These are phyloP conservation scores for Drosophila maculinotata DNA, from an alignment of 2,888 invertebrate genomes.

Conservation along the genomic window DNA sequence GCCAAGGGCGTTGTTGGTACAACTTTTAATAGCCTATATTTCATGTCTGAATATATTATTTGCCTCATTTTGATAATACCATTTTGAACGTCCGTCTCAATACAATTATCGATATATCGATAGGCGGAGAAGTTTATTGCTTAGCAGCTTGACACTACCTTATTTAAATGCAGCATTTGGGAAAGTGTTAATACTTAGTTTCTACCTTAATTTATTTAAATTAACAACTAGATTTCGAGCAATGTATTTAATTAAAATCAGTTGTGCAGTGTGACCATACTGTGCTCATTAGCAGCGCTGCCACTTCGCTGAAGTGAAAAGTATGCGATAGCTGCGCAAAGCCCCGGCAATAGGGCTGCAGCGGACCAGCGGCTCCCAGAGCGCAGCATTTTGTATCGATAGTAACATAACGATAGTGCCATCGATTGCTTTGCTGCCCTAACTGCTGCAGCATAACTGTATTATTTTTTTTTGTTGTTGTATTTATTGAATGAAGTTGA, in stretches of 20 bases:
- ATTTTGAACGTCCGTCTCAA: not conserved
- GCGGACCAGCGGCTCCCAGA: not conserved
- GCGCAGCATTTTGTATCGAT: slow-evolving; percentile 31
- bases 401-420: slow-evolving; percentile 54
- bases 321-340: not conserved
- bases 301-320: not conserved
- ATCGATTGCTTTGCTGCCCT: slow-evolving; percentile 55
- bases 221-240: not conserved
- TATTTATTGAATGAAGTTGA: slow-evolving; percentile 62
- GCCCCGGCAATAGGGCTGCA: slow-evolving; percentile 15
- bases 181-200: not conserved
- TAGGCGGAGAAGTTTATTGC: not conserved
- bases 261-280: slow-evolving; percentile 30
- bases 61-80: not conserved
- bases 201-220: not conserved
- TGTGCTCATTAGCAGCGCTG: not conserved
- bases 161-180: not conserved
- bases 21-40: not conserved
- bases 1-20: not conserved
- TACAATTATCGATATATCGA: slow-evolving; percentile 9
- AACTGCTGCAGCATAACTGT: slow-evolving; percentile 62
- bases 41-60: not conserved
- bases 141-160: too few species aligned
- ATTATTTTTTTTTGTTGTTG: slow-evolving; percentile 55
- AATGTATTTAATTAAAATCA: not conserved